Percentiles rank a stretch among this genome's conserved stretches.
phyloP scores from a whole-genome alignment of 1,140 invertebrate species.

The Pemphigus obesinymphae region DNA sequence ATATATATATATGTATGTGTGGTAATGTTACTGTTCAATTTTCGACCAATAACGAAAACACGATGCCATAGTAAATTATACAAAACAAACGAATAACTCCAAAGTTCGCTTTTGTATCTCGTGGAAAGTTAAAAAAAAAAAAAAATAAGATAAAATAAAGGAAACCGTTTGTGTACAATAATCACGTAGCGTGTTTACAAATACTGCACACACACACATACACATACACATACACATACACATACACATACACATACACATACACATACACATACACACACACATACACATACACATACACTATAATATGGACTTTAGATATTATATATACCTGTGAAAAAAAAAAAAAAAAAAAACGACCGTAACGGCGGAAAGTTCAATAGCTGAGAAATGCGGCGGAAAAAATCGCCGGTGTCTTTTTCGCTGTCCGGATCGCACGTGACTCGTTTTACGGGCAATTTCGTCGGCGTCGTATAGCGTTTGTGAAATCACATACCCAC shows the following conservation, averaged over 20 bases:
- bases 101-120: not conserved
- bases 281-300: not conserved
- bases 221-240: not conserved
- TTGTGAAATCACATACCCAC: too few relatives aligned
- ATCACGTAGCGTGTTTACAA: constrained; percentile 35
- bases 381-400: not conserved
- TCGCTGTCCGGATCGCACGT: constrained; percentile 3
- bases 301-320: not conserved
- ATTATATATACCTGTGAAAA: not conserved
- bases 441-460: constrained; percentile 26
- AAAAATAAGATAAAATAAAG: constrained; percentile 1
- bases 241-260: not conserved
- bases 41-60: too few relatives aligned
- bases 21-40: too few relatives aligned
- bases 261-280: not conserved
- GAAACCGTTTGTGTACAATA: not conserved
- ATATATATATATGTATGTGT: too few relatives aligned
- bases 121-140: not conserved
- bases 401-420: constrained; percentile 35
- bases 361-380: not conserved
- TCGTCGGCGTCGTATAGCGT: not conserved
- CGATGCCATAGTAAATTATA: too few relatives aligned
- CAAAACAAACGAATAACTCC: not conserved
- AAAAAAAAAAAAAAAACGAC: not conserved
- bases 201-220: not conserved